Conservation (phyloP, 2,888 invertebrate genomes). For the Myopa tessellatipennis region DNA sequence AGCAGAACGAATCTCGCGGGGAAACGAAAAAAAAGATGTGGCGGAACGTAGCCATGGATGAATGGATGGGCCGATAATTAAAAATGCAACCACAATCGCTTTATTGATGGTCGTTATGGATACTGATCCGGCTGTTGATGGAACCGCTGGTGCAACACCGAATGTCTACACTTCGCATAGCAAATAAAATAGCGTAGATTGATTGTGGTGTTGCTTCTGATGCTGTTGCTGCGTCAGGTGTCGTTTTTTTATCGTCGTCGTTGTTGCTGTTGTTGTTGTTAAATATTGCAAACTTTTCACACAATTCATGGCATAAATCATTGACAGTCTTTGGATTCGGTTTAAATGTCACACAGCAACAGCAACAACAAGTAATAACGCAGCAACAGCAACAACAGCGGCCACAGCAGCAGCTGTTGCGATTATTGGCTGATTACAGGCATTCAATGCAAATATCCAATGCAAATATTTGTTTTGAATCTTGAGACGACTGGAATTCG, state of each 20-base stretch:
- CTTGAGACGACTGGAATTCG: slow-evolving; percentile 3
- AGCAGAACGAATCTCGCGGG: neutral
- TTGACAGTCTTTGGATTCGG: slow-evolving; percentile 22
- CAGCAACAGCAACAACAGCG: slow-evolving; percentile 40
- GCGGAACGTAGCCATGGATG: neutral
- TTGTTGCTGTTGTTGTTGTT: neutral
- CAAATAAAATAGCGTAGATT: neutral
- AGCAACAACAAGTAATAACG: slow-evolving; percentile 39
- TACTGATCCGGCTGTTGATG: slow-evolving; percentile 7
- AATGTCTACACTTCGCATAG: no score
- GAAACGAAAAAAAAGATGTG: no score
- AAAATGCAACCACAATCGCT: slow-evolving; percentile 9
- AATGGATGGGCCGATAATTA: neutral
- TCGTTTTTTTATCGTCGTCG: neutral
- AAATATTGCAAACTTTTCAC: slow-evolving; percentile 36
- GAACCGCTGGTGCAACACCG: neutral
- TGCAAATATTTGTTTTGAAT: slow-evolving; percentile 31
- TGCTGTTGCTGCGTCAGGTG: neutral
- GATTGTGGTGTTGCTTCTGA: neutral
- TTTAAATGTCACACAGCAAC: slow-evolving; percentile 44
- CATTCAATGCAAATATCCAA: slow-evolving; percentile 3
- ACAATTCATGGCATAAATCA: slow-evolving; percentile 45
- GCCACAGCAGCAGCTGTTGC: slow-evolving; percentile 34
- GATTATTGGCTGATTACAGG: slow-evolving; percentile 27
- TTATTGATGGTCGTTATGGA: neutral